Conservation (phyloP, 64 coral and sea anemone species). For the Orbicella faveolata region DNA sequence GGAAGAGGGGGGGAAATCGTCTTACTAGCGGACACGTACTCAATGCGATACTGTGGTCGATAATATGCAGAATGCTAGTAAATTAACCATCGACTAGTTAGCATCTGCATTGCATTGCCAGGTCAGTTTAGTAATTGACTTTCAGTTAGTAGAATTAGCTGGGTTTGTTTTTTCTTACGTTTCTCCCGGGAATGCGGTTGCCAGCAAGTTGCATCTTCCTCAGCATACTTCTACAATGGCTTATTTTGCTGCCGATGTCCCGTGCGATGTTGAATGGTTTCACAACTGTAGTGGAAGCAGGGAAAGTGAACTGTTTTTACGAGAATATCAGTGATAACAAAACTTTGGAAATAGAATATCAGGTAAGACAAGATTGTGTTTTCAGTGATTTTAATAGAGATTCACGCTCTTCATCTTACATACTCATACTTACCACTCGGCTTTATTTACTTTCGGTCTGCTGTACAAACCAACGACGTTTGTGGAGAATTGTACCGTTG, state of each 20-base stretch:
- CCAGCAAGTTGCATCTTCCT: neutral
- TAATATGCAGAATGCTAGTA: constrained; percentile 1
- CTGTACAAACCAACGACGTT: too few relatives aligned
- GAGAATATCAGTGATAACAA: constrained; percentile 39
- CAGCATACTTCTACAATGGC: constrained; percentile 16
- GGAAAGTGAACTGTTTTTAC: constrained; percentile 57
- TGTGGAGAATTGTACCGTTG: too few relatives aligned
- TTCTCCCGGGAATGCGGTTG: neutral
- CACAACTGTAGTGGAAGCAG: constrained; percentile 49
- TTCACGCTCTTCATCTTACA: too few relatives aligned
- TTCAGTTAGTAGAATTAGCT: neutral
- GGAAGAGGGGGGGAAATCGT: neutral
- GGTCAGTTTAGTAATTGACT: neutral
- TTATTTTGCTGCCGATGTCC: constrained; percentile 10
- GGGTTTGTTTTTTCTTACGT: neutral
- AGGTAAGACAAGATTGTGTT: constrained; percentile 17
- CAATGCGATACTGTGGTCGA: too few relatives aligned
- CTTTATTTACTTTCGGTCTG: too few relatives aligned
- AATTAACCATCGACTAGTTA: neutral
- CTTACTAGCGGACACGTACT: neutral
- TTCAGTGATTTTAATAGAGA: too few relatives aligned
- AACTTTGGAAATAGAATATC: constrained; percentile 59
- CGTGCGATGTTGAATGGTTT: constrained; percentile 57
- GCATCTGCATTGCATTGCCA: neutral
- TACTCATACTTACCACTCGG: too few relatives aligned